Evolutionary conservation across 2,797 vertebrate genomes (phyloP).

Genomic region (Peromyscus eremicus): DNA sequence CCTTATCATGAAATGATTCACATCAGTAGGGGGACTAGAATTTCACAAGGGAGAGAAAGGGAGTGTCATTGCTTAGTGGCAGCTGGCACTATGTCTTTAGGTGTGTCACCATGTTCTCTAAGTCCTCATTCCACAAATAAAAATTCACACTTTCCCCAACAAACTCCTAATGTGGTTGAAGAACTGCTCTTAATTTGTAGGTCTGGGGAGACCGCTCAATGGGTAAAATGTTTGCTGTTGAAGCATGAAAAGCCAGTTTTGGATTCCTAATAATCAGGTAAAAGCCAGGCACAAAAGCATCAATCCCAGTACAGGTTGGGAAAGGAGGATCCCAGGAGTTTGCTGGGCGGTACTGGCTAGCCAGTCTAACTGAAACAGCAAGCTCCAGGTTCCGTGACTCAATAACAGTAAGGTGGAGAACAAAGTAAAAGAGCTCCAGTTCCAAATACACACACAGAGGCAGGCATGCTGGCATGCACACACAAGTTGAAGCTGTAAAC

Average conservation of each 20-base stretch:
- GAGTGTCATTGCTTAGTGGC: background rate
- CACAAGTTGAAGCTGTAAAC: background rate
- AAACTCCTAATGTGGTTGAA: background rate
- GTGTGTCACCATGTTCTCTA: background rate
- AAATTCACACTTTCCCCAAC: background rate
- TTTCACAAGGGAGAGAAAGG: background rate
- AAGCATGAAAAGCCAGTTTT: background rate
- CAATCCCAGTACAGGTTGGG: background rate
- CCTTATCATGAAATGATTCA: background rate
- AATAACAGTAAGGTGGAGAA: background rate
- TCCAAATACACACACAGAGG: background rate
- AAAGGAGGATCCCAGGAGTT: background rate
- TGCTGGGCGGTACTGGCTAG: background rate
- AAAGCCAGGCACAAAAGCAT: background rate
- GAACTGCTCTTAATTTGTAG: background rate
- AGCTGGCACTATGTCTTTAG: background rate
- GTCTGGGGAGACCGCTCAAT: background rate
- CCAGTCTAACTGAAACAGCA: background rate
- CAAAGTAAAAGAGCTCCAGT: background rate
- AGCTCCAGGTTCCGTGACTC: background rate
- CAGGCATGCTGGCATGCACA: background rate
- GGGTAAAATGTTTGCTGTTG: background rate
- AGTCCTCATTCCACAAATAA: conserved; percentile 4
- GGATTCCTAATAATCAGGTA: background rate
- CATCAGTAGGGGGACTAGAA: background rate